Evolutionary conservation across 2,113 vertebrate genomes (phyloP), one percentile per base, ranked within the genome.

Genomic region (Nothobranchius kuhntae): DNA sequence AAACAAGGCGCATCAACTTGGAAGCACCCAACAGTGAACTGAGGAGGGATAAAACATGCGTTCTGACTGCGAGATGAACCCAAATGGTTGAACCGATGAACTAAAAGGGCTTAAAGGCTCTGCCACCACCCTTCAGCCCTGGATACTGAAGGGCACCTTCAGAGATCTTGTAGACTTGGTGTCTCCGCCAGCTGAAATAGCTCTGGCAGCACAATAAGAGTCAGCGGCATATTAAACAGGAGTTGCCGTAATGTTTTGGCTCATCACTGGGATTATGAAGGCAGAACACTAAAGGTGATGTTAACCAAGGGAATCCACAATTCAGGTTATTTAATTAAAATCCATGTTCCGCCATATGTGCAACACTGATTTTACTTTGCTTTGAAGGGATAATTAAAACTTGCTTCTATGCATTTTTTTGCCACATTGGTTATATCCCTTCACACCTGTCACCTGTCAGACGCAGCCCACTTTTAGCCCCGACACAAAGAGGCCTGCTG

Each of bases 401-500:
- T 6, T 35, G 1, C 21, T 21, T 40, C 3, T 42, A 6, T 17
- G 15, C 21, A 42, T 58, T 58, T 2, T 58, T 21, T 44, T 12
- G 13, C 9, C 55, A 42, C 55, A 17, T 9, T 12, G 38, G 17
- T 58, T n/a, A 21, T 57, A 56, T 53, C 15, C 60, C 45, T 59
- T 71, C 4, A 12, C 0, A 36, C 50, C 67, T 72, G 58, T 66
- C 74, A 59, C 47, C 47, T 62, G 75, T 46, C 48, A 40, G 58
- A 48, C 52, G n/a, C 44, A 26, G 24, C 53, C 53, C 35, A 26
- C 6, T 56, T 30, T 40, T 46, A 35, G 61, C 71, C 15, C 55
- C 36, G 1, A 40, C 61, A 46, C 6, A 1, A 58, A 24, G 35
- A 8, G 13, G 8, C 78, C 68, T 56, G 80, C 75, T 85, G 84